Conservation (phyloP, 2,888 invertebrate species). For the Aethes cnicana region DNA sequence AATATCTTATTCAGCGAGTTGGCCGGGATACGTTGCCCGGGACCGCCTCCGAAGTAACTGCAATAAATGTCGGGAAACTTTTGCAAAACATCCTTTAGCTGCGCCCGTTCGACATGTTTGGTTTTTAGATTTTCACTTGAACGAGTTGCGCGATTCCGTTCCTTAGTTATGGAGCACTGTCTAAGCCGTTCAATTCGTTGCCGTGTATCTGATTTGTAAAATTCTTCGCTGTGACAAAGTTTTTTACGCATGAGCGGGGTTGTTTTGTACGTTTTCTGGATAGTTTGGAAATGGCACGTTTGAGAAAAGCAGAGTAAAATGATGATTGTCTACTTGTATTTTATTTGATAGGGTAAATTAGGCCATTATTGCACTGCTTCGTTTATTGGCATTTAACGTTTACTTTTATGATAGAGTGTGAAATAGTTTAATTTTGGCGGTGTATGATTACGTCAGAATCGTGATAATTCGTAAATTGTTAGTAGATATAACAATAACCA, state of each 20-base stretch:
- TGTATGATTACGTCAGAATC: no score
- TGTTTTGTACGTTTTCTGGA: background rate
- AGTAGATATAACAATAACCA: no score
- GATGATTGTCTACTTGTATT: no score
- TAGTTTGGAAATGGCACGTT: background rate
- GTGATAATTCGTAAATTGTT: no score
- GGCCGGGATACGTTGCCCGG: slow-evolving; percentile 31
- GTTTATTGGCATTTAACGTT: no score
- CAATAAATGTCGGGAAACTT: slow-evolving; percentile 70
- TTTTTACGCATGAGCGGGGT: background rate
- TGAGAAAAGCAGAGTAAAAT: no score
- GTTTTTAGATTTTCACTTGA: slow-evolving; percentile 61
- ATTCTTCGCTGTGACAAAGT: slow-evolving; percentile 21
- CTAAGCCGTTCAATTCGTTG: slow-evolving; percentile 54
- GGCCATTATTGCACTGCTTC: no score
- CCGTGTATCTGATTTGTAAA: slow-evolving; percentile 39
- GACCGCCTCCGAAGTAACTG: slow-evolving; percentile 45
- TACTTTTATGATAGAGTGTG: no score
- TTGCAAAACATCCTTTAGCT: slow-evolving; percentile 63
- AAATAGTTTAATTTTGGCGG: no score
- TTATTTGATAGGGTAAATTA: no score
- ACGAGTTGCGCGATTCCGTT: slow-evolving; percentile 45
- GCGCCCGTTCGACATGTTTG: slow-evolving; percentile 62
- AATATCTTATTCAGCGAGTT: slow-evolving; percentile 46
- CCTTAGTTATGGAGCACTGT: slow-evolving; percentile 55